Conservation (phyloP, 2,797 vertebrate genomes). For the Crocodylus rhombifer region DNA sequence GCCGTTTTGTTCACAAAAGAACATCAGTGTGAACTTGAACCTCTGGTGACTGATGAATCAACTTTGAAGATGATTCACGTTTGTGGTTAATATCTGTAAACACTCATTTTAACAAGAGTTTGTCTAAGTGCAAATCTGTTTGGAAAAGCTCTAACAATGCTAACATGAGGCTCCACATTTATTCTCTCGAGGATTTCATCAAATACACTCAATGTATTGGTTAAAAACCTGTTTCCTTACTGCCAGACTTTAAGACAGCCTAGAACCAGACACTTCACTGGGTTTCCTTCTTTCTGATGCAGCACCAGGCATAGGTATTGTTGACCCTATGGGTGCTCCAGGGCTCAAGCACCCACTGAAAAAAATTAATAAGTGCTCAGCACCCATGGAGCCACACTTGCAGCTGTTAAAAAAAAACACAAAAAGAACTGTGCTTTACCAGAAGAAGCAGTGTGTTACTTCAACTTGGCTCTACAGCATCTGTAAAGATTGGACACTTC, state of each 20-base stretch:
- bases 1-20: not conserved
- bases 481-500: too few species aligned
- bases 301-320: not conserved
- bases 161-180: not conserved
- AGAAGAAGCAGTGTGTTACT: too few species aligned
- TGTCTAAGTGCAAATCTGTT: not conserved
- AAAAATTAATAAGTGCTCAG: too few species aligned
- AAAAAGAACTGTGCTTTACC: too few species aligned
- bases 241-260: not conserved
- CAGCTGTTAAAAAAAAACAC: too few species aligned
- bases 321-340: too few species aligned
- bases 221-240: not conserved
- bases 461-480: too few species aligned
- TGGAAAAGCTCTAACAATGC: not conserved
- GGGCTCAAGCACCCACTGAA: too few species aligned
- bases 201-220: not conserved
- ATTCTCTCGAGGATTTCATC: not conserved
- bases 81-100: slow-evolving; percentile 27
- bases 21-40: not conserved
- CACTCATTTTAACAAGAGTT: not conserved
- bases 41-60: not conserved
- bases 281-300: not conserved
- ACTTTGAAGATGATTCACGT: slow-evolving; percentile 5
- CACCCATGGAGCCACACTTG: too few species aligned
- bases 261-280: not conserved